Conservation (phyloP, 2,888 invertebrate species). For the Marronus borbonicus region DNA sequence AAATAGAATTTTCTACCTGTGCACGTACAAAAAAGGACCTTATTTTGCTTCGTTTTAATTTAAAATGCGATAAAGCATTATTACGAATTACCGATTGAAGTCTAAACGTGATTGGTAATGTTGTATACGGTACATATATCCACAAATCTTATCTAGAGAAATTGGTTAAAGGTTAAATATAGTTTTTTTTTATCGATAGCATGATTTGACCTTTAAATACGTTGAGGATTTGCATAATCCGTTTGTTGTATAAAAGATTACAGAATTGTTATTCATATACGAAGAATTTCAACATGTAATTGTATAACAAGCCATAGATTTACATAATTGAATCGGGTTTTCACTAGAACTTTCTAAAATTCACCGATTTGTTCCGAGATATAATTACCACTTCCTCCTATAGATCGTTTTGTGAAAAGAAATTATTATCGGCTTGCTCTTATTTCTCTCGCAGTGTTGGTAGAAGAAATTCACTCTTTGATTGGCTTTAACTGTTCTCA, state of each 20-base stretch:
- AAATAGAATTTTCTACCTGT: too few relatives aligned
- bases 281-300: neutral
- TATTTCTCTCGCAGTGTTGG: too few relatives aligned
- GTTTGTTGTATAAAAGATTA: neutral
- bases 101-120: neutral
- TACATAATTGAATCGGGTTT: too few relatives aligned
- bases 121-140: neutral
- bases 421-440: too few relatives aligned
- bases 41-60: neutral
- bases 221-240: conserved; percentile 1
- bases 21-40: neutral
- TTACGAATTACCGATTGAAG: neutral
- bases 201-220: conserved; percentile 4
- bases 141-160: neutral
- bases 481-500: too few relatives aligned
- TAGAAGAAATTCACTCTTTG: too few relatives aligned
- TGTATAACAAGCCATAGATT: too few relatives aligned
- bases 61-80: neutral
- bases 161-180: conserved; percentile 35
- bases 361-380: too few relatives aligned
- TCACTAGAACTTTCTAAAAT: too few relatives aligned
- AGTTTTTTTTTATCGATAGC: conserved; percentile 18
- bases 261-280: neutral
- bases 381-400: too few relatives aligned
- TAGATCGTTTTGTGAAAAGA: too few relatives aligned